These are phyloP conservation scores for Brachypteracias leptosomus DNA, from an alignment of 2,113 vertebrate genomes.

Conservation along the genomic window DNA sequence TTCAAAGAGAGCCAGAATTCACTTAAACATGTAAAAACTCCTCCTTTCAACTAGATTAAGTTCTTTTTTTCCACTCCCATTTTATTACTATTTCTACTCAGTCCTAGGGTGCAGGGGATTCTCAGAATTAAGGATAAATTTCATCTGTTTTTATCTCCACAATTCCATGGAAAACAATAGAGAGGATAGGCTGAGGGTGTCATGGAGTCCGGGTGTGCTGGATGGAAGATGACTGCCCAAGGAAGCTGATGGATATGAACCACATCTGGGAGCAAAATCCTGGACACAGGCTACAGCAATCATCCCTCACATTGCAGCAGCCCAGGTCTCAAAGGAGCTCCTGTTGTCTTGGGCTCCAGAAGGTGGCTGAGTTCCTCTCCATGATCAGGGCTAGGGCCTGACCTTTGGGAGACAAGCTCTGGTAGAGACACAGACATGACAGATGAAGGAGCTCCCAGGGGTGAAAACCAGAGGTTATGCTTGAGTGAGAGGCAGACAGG, in stretches of 20 bases:
- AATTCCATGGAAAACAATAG: background rate
- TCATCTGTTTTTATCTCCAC: background rate
- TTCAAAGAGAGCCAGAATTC: background rate
- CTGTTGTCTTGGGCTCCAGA: background rate
- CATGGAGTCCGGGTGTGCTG: too few relatives aligned
- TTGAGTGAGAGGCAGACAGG: background rate
- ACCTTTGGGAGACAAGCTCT: background rate
- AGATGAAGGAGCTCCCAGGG: background rate
- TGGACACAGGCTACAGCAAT: fast-evolving
- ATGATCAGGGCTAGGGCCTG: background rate
- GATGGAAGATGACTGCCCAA: background rate
- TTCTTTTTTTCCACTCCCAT: background rate
- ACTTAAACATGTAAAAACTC: background rate
- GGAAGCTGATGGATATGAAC: background rate
- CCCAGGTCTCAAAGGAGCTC: fast-evolving
- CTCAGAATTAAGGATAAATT: background rate
- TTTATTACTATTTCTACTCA: background rate
- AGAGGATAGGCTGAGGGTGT: background rate
- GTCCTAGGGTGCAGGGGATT: background rate
- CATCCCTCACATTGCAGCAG: fast-evolving
- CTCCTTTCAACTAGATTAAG: background rate
- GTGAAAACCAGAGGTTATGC: background rate
- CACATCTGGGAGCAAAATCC: background rate
- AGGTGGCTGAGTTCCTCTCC: background rate
- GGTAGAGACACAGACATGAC: background rate